phyloP scores from a whole-genome alignment of 1,140 invertebrate species.

The Aphaenogaster rudis region DNA sequence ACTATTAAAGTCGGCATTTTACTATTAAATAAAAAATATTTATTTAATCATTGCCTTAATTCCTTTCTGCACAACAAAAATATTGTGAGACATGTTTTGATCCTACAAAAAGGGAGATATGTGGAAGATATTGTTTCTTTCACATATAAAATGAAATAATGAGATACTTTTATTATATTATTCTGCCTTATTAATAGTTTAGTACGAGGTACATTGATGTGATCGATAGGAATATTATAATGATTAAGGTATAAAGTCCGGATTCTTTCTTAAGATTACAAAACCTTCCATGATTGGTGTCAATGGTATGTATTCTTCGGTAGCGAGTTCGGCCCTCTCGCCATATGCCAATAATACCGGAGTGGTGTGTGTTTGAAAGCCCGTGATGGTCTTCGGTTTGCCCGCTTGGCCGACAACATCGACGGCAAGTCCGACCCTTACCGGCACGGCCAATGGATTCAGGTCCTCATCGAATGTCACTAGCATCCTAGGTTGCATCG shows the following conservation, averaged over 20 bases:
- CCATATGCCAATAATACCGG: conserved; percentile 98
- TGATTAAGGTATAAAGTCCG: conserved; percentile 88
- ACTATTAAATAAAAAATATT: conserved; percentile 44
- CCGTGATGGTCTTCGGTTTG: conserved; percentile 99
- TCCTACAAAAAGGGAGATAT: background rate
- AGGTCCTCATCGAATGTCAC: conserved; percentile 99
- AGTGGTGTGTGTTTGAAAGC: conserved; percentile 99
- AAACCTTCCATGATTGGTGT: conserved; percentile 99
- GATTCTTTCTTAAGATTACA: conserved; percentile 99
- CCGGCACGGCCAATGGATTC: conserved; percentile 97
- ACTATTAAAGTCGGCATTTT: conserved; percentile 67
- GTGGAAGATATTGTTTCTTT: conserved; percentile 30
- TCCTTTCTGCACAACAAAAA: conserved; percentile 36
- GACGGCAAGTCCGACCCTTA: conserved; percentile 99
- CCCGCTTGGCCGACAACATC: conserved; percentile 99
- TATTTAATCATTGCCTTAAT: background rate
- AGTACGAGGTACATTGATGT: conserved; percentile 48
- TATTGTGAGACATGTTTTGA: conserved; percentile 23
- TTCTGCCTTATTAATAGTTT: conserved; percentile 58
- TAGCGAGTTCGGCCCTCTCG: conserved; percentile 98
- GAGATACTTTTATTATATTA: conserved; percentile 58
- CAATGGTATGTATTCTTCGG: conserved; percentile 98
- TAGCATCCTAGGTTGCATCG: conserved; percentile 99
- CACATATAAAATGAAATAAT: conserved; percentile 23
- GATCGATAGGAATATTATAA: conserved; percentile 15